Evolutionary conservation across 2,113 vertebrate genomes (phyloP), one percentile per base, ranked within the genome.

Genomic region (Corythornis madagascariensis): DNA sequence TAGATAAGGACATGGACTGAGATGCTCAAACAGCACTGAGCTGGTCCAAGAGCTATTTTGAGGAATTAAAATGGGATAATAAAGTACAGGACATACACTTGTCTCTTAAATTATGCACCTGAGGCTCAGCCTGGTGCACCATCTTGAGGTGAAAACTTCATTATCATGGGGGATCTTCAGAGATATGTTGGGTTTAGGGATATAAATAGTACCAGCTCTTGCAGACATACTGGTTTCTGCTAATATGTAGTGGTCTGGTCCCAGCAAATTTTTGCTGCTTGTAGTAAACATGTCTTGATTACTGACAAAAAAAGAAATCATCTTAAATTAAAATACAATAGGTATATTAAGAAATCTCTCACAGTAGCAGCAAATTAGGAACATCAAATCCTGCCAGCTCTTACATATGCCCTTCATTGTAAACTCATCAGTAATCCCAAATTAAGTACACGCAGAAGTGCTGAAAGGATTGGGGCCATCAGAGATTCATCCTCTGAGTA

Each of bases 311-410:
- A 82, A 70, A 53, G 73, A 82, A 81, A 31, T 25, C 4, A 43
- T 86, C 73, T 71, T 60, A 57, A 84, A 82, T 94, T 90, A 87
- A 93, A 89, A 70, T 63, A 83, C 84, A 95, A 93, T 79, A 87
- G 60, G 82, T 80, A 53, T 40, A 77, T 96, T 93, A 93, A 89
- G 94, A 93, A 95, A 87, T 83, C 31, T 91, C 43, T 86, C 31
- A 71, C 76, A 56, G 18, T 56, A 89, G 64, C 59, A 77, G 60
- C 47, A 77, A 88, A 91, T 89, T 60, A 80, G 43, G 20, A 81
- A 38, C 45, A 77, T 28, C 72, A 77, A 65, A 72, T 73, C 61
- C 85, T 91, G 69, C 79, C 79, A 91, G 70, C 52, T 86, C 73
- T 63, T 84, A 69, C 80, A 73, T 83, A 86, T 15, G 43, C 1